Evolutionary conservation across 2,888 invertebrate species (phyloP).

Genomic region (Laothoe populi): DNA sequence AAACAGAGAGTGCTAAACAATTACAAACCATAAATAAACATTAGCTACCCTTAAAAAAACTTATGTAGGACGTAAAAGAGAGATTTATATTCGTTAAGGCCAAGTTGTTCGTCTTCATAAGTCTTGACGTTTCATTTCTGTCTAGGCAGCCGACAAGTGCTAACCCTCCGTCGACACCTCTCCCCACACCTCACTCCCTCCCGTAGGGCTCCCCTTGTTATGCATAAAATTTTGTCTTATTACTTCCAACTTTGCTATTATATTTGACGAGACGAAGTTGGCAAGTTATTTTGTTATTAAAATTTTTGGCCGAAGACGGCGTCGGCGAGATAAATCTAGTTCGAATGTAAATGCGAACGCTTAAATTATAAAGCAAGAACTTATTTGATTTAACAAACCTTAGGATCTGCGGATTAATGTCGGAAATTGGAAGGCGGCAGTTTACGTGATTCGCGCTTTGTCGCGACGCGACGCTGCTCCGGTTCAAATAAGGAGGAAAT

Average conservation of each 20-base stretch:
- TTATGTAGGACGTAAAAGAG: constrained; percentile 66
- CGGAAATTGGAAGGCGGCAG: constrained; percentile 61
- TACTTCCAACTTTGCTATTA: constrained; percentile 83
- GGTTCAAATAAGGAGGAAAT: constrained; percentile 35
- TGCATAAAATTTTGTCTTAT: constrained; percentile 85
- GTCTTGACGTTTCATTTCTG: constrained; percentile 81
- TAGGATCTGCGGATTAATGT: constrained; percentile 75
- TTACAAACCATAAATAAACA: constrained; percentile 58
- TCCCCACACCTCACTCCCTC: constrained; percentile 45
- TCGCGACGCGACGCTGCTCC: constrained; percentile 32
- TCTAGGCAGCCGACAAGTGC: constrained; percentile 81
- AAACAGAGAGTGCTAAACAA: constrained; percentile 38
- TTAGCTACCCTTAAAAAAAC: constrained; percentile 60
- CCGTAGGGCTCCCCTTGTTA: constrained; percentile 76
- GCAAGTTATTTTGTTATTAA: constrained; percentile 84
- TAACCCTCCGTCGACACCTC: constrained; percentile 55
- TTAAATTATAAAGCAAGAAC: constrained; percentile 80
- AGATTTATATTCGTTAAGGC: constrained; percentile 82
- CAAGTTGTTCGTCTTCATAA: constrained; percentile 83
- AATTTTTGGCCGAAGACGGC: constrained; percentile 76
- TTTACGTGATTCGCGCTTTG: constrained; percentile 58
- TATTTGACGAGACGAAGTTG: constrained; percentile 81
- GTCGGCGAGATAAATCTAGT: constrained; percentile 67
- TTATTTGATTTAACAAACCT: constrained; percentile 81
- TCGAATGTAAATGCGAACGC: constrained; percentile 78